A percentile compares a stretch with the other conserved stretches of the same genome.
Evolutionary conservation across 1,140 invertebrate genomes (phyloP).

Genomic region (Leguminivora glycinivorella): DNA sequence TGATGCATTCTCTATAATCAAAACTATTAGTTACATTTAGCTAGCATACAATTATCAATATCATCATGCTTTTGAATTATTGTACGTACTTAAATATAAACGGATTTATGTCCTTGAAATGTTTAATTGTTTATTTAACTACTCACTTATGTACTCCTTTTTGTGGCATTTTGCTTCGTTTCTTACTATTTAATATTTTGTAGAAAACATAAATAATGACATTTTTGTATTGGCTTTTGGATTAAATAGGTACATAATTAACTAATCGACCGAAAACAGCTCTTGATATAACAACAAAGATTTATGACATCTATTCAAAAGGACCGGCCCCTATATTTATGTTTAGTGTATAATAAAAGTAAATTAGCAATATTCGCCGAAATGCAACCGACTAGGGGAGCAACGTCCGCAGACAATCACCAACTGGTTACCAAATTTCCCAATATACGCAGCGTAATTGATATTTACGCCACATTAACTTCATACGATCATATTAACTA

Average conservation of each 20-base stretch:
- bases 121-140: too few species aligned
- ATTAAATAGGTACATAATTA: neutral
- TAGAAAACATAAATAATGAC: too few species aligned
- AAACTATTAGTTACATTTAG: too few species aligned
- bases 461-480: constrained; percentile 70
- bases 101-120: too few species aligned
- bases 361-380: constrained; percentile 62
- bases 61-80: too few species aligned
- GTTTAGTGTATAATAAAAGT: constrained; percentile 54
- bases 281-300: neutral
- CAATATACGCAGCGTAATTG: constrained; percentile 63
- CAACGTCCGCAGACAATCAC: constrained; percentile 55
- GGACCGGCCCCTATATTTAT: constrained; percentile 16
- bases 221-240: too few species aligned
- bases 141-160: too few species aligned
- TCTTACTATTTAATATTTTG: too few species aligned
- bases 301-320: constrained; percentile 23
- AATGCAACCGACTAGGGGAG: constrained; percentile 48
- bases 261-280: neutral
- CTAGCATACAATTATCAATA: too few species aligned
- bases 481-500: constrained; percentile 23
- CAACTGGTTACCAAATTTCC: constrained; percentile 58
- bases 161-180: too few species aligned
- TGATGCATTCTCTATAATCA: too few species aligned
- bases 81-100: too few species aligned